phyloP scores from a whole-genome alignment of 2,113 vertebrate species.

The Geococcyx californianus region DNA sequence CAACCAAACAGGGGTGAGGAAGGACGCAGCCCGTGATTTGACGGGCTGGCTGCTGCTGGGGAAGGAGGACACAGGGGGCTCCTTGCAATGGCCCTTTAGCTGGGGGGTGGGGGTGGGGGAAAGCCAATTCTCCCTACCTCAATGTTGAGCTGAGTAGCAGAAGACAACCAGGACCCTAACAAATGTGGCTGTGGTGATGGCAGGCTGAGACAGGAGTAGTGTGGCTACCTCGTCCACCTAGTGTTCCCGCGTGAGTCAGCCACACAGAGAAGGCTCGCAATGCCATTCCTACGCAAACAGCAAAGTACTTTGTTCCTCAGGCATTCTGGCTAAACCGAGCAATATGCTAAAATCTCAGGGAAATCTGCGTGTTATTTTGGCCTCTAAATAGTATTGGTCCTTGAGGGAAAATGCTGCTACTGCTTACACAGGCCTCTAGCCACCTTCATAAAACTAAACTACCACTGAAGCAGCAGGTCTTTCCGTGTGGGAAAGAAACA shows the following conservation, averaged over 20 bases:
- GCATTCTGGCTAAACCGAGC: background rate
- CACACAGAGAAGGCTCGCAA: no score
- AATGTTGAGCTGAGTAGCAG: background rate
- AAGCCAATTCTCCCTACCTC: background rate
- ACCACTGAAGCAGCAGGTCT: background rate
- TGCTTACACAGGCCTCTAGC: background rate
- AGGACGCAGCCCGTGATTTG: background rate
- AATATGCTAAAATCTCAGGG: background rate
- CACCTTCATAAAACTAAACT: background rate
- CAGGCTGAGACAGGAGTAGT: background rate
- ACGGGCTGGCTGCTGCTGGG: background rate
- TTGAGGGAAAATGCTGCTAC: background rate
- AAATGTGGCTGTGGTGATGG: background rate
- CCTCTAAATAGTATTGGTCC: background rate
- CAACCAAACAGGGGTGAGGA: background rate
- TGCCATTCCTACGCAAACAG: background rate
- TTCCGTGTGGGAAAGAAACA: background rate
- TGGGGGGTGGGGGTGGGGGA: no score
- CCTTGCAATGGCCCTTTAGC: background rate
- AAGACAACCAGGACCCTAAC: background rate
- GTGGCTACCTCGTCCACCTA: background rate
- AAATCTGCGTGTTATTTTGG: background rate
- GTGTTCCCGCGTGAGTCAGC: background rate
- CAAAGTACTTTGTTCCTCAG: background rate
- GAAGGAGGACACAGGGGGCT: background rate